These are phyloP conservation scores for Cyclophora albipunctata DNA, from an alignment of 2,888 invertebrate species.

Conservation along the genomic window DNA sequence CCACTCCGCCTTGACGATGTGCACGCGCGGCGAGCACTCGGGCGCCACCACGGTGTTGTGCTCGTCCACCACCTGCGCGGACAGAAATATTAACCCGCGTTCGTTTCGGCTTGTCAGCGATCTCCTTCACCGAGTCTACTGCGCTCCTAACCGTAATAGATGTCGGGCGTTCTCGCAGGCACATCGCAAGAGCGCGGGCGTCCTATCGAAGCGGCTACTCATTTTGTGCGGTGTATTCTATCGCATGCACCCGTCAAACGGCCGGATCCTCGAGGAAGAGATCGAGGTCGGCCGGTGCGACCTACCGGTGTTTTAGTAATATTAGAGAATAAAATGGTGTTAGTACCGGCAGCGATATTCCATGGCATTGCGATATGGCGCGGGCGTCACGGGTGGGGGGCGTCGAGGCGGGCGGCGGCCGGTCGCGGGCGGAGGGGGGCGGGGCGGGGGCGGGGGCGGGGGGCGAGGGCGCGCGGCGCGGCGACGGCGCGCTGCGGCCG, in stretches of 20 bases:
- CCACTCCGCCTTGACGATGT: conserved; percentile 94
- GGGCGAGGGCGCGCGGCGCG: conserved; percentile 22
- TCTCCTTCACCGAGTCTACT: too few species aligned
- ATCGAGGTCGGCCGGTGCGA: conserved; percentile 28
- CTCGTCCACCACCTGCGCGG: conserved; percentile 87
- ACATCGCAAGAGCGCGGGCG: conserved; percentile 22
- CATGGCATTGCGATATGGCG: conserved; percentile 71
- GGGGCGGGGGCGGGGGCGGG: conserved; percentile 24
- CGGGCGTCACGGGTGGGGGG: conserved; percentile 63
- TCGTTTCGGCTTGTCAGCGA: conserved; percentile 1
- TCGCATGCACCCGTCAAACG: conserved; percentile 39
- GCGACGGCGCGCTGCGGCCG: conserved; percentile 22
- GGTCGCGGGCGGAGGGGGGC: conserved; percentile 46
- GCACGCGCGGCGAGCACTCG: conserved; percentile 81
- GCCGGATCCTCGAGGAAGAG: conserved; percentile 17
- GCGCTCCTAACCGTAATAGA: conserved; percentile 13
- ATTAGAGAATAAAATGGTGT: conserved; percentile 72
- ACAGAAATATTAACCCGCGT: conserved; percentile 1
- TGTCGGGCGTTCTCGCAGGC: conserved; percentile 8
- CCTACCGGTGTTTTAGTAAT: conserved; percentile 56
- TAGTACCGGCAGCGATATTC: conserved; percentile 77
- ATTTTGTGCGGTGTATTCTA: conserved; percentile 23
- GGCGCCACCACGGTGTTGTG: conserved; percentile 81
- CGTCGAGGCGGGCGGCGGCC: conserved; percentile 56
- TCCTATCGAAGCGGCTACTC: conserved; percentile 37